phyloP scores from a whole-genome alignment of 2,797 vertebrate species.

The Anableps anableps region DNA sequence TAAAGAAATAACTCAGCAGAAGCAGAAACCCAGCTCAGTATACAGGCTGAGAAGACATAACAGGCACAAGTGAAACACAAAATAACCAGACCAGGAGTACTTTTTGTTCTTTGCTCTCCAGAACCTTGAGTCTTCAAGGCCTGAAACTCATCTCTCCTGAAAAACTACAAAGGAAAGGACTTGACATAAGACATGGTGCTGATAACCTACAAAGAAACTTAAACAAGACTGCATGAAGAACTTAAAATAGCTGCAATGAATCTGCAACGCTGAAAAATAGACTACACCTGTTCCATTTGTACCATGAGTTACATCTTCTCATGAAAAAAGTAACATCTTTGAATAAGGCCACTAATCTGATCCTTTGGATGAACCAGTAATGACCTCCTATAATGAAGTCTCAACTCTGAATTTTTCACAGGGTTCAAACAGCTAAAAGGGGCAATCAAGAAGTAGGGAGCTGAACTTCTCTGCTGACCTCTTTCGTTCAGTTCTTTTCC shows the following conservation, averaged over 20 bases:
- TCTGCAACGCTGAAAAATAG: background rate
- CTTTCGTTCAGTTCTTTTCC: slow-evolving; percentile 31
- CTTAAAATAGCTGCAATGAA: background rate
- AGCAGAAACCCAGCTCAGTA: background rate
- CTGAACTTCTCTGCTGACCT: slow-evolving; percentile 46
- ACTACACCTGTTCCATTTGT: background rate
- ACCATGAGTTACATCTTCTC: background rate
- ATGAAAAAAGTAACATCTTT: background rate
- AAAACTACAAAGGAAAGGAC: slow-evolving; percentile 33
- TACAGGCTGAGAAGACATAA: background rate
- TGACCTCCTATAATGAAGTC: slow-evolving; percentile 77
- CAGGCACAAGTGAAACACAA: background rate
- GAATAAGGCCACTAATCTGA: slow-evolving; percentile 63
- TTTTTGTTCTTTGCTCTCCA: background rate
- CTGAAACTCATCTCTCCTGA: slow-evolving; percentile 26
- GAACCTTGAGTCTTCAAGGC: background rate
- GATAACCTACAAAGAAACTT: slow-evolving; percentile 7
- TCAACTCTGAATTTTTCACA: slow-evolving; percentile 70
- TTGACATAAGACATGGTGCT: slow-evolving; percentile 20
- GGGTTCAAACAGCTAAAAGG: slow-evolving; percentile 60
- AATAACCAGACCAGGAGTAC: background rate
- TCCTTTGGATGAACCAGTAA: slow-evolving; percentile 61
- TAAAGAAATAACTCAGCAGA: background rate
- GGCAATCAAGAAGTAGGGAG: slow-evolving; percentile 67
- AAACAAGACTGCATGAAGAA: slow-evolving; percentile 42